A percentile compares a stretch with the other conserved stretches of the same genome.
These are phyloP conservation scores for Sula dactylatra DNA, from an alignment of 2,113 vertebrate species.

Conservation along the genomic window DNA sequence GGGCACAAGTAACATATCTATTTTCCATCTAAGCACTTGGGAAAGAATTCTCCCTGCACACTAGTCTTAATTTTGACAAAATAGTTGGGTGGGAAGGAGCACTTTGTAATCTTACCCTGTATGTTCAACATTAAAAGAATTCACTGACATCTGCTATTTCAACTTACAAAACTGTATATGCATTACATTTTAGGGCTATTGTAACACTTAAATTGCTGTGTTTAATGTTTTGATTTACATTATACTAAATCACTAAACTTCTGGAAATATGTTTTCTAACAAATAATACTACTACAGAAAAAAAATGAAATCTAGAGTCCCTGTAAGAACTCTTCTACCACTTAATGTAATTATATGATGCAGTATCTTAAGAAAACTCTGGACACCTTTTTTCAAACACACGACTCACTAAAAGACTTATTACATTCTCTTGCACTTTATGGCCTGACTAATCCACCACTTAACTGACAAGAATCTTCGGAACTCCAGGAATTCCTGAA, in stretches of 20 bases:
- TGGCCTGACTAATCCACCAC: neutral
- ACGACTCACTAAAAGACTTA: neutral
- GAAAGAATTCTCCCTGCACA: neutral
- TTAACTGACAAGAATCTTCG: neutral
- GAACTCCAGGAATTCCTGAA: neutral
- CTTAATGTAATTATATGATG: neutral
- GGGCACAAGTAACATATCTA: neutral
- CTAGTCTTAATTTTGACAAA: neutral
- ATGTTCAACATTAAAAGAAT: neutral
- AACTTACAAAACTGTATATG: neutral
- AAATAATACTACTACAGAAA: neutral
- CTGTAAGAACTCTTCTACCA: neutral
- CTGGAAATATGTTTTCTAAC: neutral
- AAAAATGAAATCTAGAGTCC: neutral
- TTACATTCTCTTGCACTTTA: rapidly evolving
- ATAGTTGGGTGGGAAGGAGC: neutral
- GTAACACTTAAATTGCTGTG: neutral
- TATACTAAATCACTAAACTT: neutral
- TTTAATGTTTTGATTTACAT: neutral
- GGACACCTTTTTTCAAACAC: neutral
- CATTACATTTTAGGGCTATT: neutral
- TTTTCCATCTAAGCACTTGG: neutral
- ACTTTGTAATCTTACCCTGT: neutral
- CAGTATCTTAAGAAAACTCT: neutral
- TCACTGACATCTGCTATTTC: neutral